Evolutionary conservation across 1,140 invertebrate genomes (phyloP), one percentile per base, ranked within the genome.

Genomic region (Nasonia giraulti): DNA sequence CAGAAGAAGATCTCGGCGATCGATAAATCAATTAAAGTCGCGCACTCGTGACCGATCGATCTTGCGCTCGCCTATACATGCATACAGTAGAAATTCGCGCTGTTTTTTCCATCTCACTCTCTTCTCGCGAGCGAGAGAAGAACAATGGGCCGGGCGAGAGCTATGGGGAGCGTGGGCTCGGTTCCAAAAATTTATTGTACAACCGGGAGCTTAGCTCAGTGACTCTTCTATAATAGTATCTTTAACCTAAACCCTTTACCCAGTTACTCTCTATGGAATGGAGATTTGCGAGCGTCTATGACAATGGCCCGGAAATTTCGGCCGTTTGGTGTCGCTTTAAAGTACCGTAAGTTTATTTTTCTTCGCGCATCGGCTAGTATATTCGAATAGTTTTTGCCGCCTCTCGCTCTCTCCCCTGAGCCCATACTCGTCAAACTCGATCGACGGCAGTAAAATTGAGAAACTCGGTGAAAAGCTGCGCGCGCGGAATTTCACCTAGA

Each of bases 141-240:
- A 68, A 20, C 68, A 71, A 71, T 71, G 27, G 40, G 31, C 50
- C 10, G 10, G 40, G 40, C 1, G 12, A 12, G 31, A 31, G 47
- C 10, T 62, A 66, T 79, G 23, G 74, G 37, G 80, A 85, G 76
- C 66, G 44, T 83, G 85, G 84, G 80, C 86, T 81, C 77, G 12
- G 68, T 33, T 47, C 47, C 66, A 75, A 55, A 27, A 23, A 10
- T 40, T 37, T n/a, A 12, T 78, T 84, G 31, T 69, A 33, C 62
- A 76, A 85, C 23, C 1, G 37, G n/a, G 40, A 11, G 12, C 10
- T 5, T 68, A 77, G 5, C 14, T 44, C 14, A 75, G 37, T 50
- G 50, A 44, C 47, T 62, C 55, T 33, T 66, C n/a, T 44, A 27
- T 27, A 82, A 47, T 69, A 76, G 73, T 76, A 55, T 50, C 47